Base-by-base conservation (phyloP, 2,113 vertebrate species). In the Ceuthmochares aereus region DNA sequence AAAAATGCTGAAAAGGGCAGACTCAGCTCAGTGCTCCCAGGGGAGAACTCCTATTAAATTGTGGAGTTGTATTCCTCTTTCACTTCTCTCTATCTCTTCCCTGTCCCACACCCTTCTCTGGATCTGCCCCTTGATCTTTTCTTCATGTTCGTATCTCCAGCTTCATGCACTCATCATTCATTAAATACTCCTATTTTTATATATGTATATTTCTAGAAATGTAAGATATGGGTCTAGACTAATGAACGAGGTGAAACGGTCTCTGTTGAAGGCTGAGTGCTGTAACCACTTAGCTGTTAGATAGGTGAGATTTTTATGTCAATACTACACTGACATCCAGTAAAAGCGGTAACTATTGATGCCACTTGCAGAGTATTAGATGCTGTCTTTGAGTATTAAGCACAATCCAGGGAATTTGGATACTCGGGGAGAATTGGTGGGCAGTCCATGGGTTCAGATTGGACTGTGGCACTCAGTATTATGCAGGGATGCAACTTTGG, bases 361-460 rank as follows among this genome's bases (percentile, higher is more conserved):
- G 19, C 6, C 27, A 52, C 56, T 67, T 87, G 43, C 45, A 45
- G 80, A 60, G 14, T 22, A 36, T 60, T 32, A 56, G 36, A 36
- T 68, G 19, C 26, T 63, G n/a, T 34, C 17, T 12, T 30, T 42
- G 32, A 30, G n/a, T 8, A 19, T n/a, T 73, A 59, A 42, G 42
- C 27, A 54, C 2, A 13, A 40, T 6, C 12, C 37, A 52, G 19
- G 19, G 51, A 32, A 66, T 54, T 5, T 30, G 54, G 27, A 66
- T 30, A 27, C 9, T 42, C 23, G 18, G 15, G 7, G 8, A 63
- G 83, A 58, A 11, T 60, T 74, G 0, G 14, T 27, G 59, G 9
- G 45, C 3, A 1, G 14, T 88, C 36, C 76, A 30, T 1, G 45
- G 56, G 17, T 25, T 87, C 0, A 0, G 25, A 56, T 36, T 60